phyloP scores from a whole-genome alignment of 2,797 vertebrate species.

The Phrynocephalus guinanensis region DNA sequence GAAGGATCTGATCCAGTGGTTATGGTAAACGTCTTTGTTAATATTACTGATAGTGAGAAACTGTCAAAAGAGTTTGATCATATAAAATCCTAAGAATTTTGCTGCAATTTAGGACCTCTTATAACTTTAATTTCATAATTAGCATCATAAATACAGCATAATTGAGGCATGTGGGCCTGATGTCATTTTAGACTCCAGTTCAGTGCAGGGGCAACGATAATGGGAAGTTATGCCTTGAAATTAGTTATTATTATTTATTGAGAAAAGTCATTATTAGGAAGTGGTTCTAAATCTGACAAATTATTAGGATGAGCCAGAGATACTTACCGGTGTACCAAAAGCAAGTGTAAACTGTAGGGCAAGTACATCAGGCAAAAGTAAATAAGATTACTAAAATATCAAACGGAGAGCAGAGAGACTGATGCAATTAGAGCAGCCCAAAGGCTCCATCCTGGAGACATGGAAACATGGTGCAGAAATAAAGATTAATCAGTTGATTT shows the following conservation, averaged over 20 bases:
- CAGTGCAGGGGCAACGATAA: not conserved
- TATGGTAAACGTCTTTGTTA: not conserved
- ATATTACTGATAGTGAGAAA: not conserved
- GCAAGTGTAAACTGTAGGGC: constrained; percentile 4
- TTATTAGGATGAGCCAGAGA: constrained; percentile 30
- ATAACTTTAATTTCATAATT: not conserved
- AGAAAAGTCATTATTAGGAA: constrained; percentile 42
- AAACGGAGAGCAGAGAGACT: constrained; percentile 66
- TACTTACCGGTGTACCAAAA: constrained; percentile 19
- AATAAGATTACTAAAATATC: constrained; percentile 72
- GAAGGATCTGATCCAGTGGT: not conserved
- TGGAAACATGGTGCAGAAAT: constrained; percentile 69
- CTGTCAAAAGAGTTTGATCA: not conserved
- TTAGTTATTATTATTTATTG: not conserved
- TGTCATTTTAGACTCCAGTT: not conserved
- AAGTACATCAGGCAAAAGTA: constrained; percentile 61
- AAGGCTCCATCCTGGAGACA: constrained; percentile 69
- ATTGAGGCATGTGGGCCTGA: not conserved
- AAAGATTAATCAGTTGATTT: constrained; percentile 67
- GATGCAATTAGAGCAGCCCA: constrained; percentile 72
- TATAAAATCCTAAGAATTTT: not conserved
- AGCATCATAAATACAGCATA: not conserved
- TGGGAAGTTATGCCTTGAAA: constrained; percentile 25
- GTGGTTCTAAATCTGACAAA: constrained; percentile 45
- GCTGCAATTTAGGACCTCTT: rapidly evolving